These are phyloP conservation scores for Diabrotica virgifera DNA, from an alignment of 1,140 invertebrate species.

Conservation along the genomic window DNA sequence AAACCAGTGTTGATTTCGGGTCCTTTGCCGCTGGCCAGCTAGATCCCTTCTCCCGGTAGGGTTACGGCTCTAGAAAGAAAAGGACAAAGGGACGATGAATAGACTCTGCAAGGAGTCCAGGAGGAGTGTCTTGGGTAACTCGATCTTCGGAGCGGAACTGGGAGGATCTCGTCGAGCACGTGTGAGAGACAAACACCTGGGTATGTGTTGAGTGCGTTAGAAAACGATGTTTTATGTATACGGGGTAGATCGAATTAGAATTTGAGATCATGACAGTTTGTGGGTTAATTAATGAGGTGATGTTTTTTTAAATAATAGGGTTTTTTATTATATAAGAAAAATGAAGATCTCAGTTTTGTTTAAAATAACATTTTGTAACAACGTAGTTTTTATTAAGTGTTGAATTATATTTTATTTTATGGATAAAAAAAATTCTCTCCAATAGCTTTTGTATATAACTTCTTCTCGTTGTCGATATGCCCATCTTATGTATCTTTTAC, in stretches of 20 bases:
- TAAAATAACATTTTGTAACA: too few relatives aligned
- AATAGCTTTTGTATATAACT: too few relatives aligned
- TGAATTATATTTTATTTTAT: too few relatives aligned
- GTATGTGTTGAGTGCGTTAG: constrained; percentile 10
- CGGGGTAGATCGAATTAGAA: not conserved
- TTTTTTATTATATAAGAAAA: too few relatives aligned
- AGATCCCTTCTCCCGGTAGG: not conserved
- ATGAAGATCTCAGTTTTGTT: too few relatives aligned
- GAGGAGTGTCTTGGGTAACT: constrained; percentile 36
- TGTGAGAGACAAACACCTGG: constrained; percentile 43
- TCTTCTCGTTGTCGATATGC: too few relatives aligned
- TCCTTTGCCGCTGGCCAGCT: not conserved
- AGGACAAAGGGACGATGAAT: constrained; percentile 23
- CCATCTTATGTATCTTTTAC: too few relatives aligned
- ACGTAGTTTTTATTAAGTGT: too few relatives aligned
- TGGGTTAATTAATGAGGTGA: too few relatives aligned
- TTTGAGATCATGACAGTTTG: too few relatives aligned
- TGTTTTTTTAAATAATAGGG: too few relatives aligned
- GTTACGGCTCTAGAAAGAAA: constrained; percentile 16
- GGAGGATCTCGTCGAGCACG: constrained; percentile 40
- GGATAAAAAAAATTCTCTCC: too few relatives aligned
- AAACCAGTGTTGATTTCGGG: not conserved
- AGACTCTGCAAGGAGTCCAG: constrained; percentile 20
- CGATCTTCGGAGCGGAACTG: constrained; percentile 42
- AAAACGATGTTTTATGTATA: not conserved